phyloP scores from a whole-genome alignment of 2,113 vertebrate species.

The Callionymus lyra region DNA sequence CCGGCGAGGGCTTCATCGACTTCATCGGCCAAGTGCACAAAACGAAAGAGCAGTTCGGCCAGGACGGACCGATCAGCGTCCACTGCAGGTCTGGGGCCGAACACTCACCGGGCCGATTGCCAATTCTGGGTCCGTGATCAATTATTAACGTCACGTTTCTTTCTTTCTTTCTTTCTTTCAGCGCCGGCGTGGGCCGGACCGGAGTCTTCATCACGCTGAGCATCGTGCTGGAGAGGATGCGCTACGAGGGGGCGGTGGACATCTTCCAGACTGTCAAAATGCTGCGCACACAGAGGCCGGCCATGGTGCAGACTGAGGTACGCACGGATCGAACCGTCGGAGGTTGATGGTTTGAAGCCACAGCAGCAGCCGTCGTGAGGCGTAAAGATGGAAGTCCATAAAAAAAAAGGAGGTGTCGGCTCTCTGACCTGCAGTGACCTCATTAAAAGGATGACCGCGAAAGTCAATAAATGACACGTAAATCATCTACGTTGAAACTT shows the following conservation, averaged over 20 bases:
- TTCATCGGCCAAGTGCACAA: constrained; percentile 99
- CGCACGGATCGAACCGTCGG: too few relatives aligned
- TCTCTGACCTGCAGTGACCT: too few relatives aligned
- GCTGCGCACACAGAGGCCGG: constrained; percentile 94
- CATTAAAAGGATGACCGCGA: too few relatives aligned
- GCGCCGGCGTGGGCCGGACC: constrained; percentile 90
- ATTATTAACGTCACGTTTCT: neutral
- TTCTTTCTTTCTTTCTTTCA: constrained; percentile 32
- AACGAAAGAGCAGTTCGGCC: constrained; percentile 99
- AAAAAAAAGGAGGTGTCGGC: too few relatives aligned
- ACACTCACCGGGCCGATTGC: neutral
- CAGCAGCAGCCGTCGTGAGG: too few relatives aligned
- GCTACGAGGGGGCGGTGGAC: constrained; percentile 97
- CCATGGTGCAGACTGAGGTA: constrained; percentile 98
- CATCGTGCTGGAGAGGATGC: constrained; percentile 96
- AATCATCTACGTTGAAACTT: too few relatives aligned
- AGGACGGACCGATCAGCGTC: constrained; percentile 93
- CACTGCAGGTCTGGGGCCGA: constrained; percentile 87
- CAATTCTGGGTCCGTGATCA: neutral
- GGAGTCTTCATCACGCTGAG: constrained; percentile 96
- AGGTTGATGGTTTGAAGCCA: too few relatives aligned
- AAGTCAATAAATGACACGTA: too few relatives aligned
- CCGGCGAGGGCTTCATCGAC: constrained; percentile 94
- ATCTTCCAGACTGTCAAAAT: constrained; percentile 99
- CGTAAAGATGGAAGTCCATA: too few relatives aligned